phyloP scores from a whole-genome alignment of 1,140 invertebrate species.

The Microplitis mediator region DNA sequence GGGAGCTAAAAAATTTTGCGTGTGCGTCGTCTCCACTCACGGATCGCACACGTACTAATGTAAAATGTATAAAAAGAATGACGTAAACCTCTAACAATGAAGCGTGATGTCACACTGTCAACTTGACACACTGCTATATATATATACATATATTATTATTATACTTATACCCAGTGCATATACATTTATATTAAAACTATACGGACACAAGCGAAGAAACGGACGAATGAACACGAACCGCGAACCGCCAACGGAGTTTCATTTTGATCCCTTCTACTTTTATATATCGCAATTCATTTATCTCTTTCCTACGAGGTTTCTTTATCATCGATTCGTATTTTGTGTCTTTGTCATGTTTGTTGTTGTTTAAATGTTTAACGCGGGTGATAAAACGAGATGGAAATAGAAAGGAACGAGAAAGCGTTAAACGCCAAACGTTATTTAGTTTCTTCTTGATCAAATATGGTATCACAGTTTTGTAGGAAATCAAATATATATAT shows the following conservation, averaged over 20 bases:
- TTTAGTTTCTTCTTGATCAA: slow-evolving; percentile 31
- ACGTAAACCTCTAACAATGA: slow-evolving; percentile 64
- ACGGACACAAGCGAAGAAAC: background rate
- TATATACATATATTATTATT: slow-evolving; percentile 4
- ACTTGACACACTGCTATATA: slow-evolving; percentile 15
- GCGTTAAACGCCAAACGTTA: slow-evolving; percentile 20
- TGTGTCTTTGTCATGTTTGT: background rate
- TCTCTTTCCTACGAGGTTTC: too few species aligned
- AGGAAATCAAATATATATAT: slow-evolving; percentile 16
- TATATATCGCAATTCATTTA: background rate
- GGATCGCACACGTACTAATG: slow-evolving; percentile 32
- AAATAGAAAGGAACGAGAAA: slow-evolving; percentile 8
- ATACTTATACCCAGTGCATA: too few species aligned
- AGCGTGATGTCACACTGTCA: slow-evolving; percentile 54
- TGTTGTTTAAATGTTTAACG: too few species aligned
- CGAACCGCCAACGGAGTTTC: background rate
- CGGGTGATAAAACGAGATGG: background rate
- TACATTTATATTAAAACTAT: background rate
- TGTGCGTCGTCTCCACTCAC: slow-evolving; percentile 25
- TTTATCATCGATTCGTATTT: too few species aligned
- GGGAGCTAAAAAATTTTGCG: slow-evolving; percentile 20
- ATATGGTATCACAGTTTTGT: slow-evolving; percentile 34
- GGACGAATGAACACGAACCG: background rate
- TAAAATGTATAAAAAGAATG: slow-evolving; percentile 44
- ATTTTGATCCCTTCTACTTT: background rate